Percentiles rank a stretch among this genome's conserved stretches.
Conservation (phyloP, 92 coral and sea anemone genomes). For the Umimayanthus kanabou region DNA sequence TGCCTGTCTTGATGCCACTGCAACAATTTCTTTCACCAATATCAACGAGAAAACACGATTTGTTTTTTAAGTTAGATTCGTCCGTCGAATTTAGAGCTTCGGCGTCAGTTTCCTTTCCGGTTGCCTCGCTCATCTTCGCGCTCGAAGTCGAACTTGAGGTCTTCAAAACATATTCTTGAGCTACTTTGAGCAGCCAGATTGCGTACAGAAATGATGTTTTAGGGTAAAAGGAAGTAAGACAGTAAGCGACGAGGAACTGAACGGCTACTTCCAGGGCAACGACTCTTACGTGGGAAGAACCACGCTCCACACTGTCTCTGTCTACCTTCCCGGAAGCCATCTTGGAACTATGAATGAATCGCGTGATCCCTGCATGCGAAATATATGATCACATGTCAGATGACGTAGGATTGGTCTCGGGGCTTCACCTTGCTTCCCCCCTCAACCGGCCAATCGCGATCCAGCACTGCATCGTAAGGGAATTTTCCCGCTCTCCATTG, state of each 20-base stretch:
- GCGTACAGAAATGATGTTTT: constrained; percentile 8
- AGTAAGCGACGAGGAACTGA: constrained; percentile 21
- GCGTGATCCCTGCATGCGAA: not conserved
- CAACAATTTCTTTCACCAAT: not conserved
- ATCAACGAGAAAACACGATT: not conserved
- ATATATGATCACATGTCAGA: not conserved
- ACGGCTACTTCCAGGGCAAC: not conserved
- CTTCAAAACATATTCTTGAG: not conserved
- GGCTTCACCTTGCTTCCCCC: not conserved
- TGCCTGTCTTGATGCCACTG: not conserved
- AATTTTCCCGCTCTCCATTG: too few relatives aligned
- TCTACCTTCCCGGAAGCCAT: constrained; percentile 3
- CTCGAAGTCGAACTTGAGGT: not conserved
- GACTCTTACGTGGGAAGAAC: not conserved
- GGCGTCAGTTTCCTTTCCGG: not conserved
- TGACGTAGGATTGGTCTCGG: not conserved
- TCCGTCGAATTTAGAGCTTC: not conserved
- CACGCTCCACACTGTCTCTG: too few relatives aligned
- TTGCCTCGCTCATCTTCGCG: not conserved
- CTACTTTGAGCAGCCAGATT: constrained; percentile 22
- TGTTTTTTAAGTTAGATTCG: not conserved
- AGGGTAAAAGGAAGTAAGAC: constrained; percentile 15
- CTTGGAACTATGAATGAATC: constrained; percentile 2
- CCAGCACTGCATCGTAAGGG: too few relatives aligned
- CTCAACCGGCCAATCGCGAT: too few relatives aligned